Percentiles rank a stretch among this genome's conserved stretches.
Evolutionary conservation across 2,113 vertebrate genomes (phyloP).

Genomic region (Stigmatopora nigra): DNA sequence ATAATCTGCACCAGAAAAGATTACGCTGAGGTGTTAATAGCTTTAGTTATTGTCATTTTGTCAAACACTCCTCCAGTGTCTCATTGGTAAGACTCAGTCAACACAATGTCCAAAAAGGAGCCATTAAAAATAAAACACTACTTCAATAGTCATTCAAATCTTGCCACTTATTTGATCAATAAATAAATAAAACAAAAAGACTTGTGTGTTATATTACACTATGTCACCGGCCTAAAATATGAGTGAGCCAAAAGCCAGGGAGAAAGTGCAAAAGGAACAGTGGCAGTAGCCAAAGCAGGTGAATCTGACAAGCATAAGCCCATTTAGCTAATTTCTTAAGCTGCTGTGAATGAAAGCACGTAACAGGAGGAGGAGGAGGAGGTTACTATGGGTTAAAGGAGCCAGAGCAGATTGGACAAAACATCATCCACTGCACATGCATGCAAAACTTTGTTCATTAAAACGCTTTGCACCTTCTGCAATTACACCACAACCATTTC

Average conservation of each 20-base stretch:
- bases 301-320: conserved; percentile 54
- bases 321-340: conserved; percentile 59
- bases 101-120: conserved; percentile 2
- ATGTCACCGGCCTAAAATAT: background rate
- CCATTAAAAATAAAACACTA: background rate
- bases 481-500: background rate
- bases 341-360: conserved; percentile 52
- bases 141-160: background rate
- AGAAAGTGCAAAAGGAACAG: conserved; percentile 26
- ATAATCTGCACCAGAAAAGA: conserved; percentile 30
- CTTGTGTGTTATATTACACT: no score
- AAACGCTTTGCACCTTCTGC: background rate
- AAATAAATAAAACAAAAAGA: no score
- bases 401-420: conserved; percentile 28
- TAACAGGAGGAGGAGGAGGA: conserved; percentile 19
- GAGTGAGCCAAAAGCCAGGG: conserved; percentile 15
- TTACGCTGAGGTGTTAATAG: conserved; percentile 36
- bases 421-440: background rate
- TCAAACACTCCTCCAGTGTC: conserved; percentile 15
- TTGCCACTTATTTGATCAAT: no score
- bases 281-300: conserved; percentile 37
- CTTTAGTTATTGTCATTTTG: conserved; percentile 31
- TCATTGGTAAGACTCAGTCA: conserved; percentile 1
- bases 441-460: background rate
- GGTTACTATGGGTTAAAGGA: conserved; percentile 36